Evolutionary conservation across 1,140 invertebrate species (phyloP), one percentile per base, ranked within the genome.

Genomic region (Lordiphosa clarofinis): DNA sequence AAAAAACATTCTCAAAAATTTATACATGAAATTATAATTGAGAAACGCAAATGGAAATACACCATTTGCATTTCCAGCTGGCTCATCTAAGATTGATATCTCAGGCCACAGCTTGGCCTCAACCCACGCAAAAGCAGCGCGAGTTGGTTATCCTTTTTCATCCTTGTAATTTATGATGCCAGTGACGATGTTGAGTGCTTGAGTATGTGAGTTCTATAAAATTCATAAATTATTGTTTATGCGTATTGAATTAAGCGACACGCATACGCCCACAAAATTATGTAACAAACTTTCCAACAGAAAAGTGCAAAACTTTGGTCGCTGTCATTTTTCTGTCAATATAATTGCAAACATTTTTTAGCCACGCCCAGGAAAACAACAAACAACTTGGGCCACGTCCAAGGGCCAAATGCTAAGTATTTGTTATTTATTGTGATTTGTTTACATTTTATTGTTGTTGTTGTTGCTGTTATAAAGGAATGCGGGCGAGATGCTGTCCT

Each of bases 221-320:
- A 68, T 63, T 54, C 60, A 68, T 68, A 68, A 68, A 68, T 68
- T 58, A 68, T 68, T 68, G 55, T 58, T 63, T 58, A 68, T 68
- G 48, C 54, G 59, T 68, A 68, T 68, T 68, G 65, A 68, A 68
- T 68, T 68, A 68, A 56, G 64, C 59, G 48, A 40, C 53, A 56
- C 21, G 37, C 56, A 31, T 53, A 49, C 43, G 40, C 42, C 35
- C 12, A 40, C 52, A 4, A 13, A 11, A 44, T n/a, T 15, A 10
- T 24, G n/a, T 11, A 48, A 13, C 6, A 36, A 37, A 49, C 47
- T 49, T 49, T 36, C 5, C 13, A 56, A 65, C 46, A 56, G 4
- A 8, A 19, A 44, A 44, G 42, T 28, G 28, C 19, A 44, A 44
- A 46, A 15, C 35, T 50, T 67, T 53, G 13, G 42, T 53, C 44